These are phyloP conservation scores for Tigriopus californicus DNA, from an alignment of 2,888 invertebrate genomes.

Conservation along the genomic window DNA sequence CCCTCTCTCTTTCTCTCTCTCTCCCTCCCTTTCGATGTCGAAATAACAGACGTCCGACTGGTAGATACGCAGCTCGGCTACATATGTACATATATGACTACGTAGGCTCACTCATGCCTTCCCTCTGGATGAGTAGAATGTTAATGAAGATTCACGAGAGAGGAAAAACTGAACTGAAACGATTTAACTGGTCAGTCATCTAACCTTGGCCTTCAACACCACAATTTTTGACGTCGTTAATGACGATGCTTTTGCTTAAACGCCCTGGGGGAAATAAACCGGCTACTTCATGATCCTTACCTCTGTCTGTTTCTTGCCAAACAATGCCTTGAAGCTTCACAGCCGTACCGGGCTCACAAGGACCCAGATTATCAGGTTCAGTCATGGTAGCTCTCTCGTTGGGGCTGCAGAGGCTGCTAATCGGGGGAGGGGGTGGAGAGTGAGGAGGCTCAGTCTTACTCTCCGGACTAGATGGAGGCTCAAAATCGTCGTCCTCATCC, in stretches of 20 bases:
- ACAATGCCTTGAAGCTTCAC: slow-evolving; percentile 35
- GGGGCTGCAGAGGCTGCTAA: neutral
- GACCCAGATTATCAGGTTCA: slow-evolving; percentile 33
- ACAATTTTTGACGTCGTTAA: neutral
- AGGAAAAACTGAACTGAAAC: neutral
- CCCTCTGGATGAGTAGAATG: too few relatives aligned
- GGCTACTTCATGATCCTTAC: slow-evolving; percentile 18
- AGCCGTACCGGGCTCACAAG: slow-evolving; percentile 35
- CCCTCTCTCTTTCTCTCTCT: too few relatives aligned
- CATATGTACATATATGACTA: too few relatives aligned
- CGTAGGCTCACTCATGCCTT: too few relatives aligned
- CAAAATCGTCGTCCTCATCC: too few relatives aligned
- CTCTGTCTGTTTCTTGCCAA: slow-evolving; percentile 34
- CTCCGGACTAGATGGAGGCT: too few relatives aligned
- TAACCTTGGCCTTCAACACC: neutral
- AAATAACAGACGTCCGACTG: too few relatives aligned
- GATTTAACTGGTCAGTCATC: neutral
- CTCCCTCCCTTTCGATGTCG: too few relatives aligned
- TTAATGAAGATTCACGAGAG: neutral
- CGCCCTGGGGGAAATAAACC: neutral
- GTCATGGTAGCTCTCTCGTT: slow-evolving; percentile 24
- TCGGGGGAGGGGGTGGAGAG: too few relatives aligned
- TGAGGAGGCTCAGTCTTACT: too few relatives aligned
- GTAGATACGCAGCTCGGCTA: too few relatives aligned
- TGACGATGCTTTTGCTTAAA: neutral